Evolutionary conservation across 1,140 invertebrate species (phyloP), one percentile per base, ranked within the genome.

Genomic region (Archivesica marissinica): DNA sequence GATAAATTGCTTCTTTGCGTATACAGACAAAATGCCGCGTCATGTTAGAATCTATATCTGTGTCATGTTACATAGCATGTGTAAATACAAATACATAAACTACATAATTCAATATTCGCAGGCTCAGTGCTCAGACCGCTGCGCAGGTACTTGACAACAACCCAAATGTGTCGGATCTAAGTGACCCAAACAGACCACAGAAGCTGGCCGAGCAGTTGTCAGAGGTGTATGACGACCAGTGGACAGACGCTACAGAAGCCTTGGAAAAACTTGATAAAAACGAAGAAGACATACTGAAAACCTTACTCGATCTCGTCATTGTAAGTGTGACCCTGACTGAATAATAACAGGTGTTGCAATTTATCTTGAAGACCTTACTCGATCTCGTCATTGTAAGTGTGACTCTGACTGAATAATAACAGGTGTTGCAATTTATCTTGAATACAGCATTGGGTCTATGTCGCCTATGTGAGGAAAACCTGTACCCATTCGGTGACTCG

Each of bases 171-270:
- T 44, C 79, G 7, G 79, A 81, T 47, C 47, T 81, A 2, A 72
- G 64, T 23, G 79, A 81, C 30, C 79, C 79, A 38, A 70, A 81
- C n/a, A 35, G 79, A 44, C 79, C 79, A 38, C 79, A 81, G 79
- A 81, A 81, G 33, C 15, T 81, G 11, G 79, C 44, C 25, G 79
- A 81, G 44, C 41, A 59, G 7, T 35, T 72, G 1, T 30, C 66
- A n/a, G 33, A 70, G 28, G n/a, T 81, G 0, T 81, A 81, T 56
- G 79, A 81, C 41, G 66, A 81, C 28, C 79, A 81, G 20, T 81
- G 79, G 79, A 81, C 64, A 1, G 79, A 81, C 20, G 79, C 79
- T 23, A 30, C 66, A 4, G 79, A 81, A 23, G 64, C 25, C 25
- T 28, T 81, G 15, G 79, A 81, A 52, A 72, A 81, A 56, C 47